Conservation (phyloP, 2,888 invertebrate genomes). For the Meteorus cinctellus region DNA sequence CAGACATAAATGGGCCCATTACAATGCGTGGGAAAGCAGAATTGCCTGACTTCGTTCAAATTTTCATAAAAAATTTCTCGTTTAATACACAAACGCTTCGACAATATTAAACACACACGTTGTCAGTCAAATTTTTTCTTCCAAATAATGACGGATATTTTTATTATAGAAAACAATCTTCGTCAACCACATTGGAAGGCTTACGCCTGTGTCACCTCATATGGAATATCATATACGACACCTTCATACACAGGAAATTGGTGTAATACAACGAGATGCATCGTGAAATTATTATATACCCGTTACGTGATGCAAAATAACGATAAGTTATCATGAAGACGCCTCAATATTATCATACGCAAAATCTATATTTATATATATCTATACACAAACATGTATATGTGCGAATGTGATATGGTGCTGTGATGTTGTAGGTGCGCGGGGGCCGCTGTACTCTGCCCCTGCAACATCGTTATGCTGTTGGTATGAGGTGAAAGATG, state of each 20-base stretch:
- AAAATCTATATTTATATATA: background rate
- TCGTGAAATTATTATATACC: background rate
- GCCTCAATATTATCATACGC: slow-evolving; percentile 24
- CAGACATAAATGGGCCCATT: background rate
- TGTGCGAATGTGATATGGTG: no score
- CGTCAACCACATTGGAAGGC: background rate
- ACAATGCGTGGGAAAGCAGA: slow-evolving; percentile 36
- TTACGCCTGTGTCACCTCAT: background rate
- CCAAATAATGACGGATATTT: background rate
- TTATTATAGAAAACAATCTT: background rate
- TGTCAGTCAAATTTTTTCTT: background rate
- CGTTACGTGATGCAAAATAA: background rate
- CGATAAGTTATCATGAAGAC: background rate
- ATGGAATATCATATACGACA: no score
- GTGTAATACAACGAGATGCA: slow-evolving; percentile 34
- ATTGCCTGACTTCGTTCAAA: background rate
- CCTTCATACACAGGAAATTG: slow-evolving; percentile 5
- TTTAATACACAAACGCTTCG: background rate
- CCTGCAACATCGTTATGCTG: no score
- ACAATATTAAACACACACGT: background rate
- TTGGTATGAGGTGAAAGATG: no score
- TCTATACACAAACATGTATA: no score
- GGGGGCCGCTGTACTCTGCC: no score
- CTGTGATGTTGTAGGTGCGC: no score
- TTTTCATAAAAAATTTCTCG: background rate